Percentiles rank a stretch among this genome's conserved stretches.
phyloP scores from a whole-genome alignment of 2,113 vertebrate genomes.

The Ellobius talpinus region DNA sequence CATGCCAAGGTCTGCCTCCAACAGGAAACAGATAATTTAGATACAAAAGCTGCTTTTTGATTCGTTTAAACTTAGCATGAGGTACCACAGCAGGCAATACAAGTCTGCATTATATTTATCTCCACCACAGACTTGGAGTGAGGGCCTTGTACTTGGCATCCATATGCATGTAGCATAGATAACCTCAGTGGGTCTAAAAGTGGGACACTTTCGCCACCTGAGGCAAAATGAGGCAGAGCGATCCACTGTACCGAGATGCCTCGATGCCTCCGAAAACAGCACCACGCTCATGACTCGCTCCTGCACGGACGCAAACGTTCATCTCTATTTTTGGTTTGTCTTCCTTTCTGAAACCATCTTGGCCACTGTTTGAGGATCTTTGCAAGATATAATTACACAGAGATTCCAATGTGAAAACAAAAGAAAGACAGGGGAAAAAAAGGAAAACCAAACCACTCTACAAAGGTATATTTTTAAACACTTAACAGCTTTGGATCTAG shows the following conservation, averaged over 20 bases:
- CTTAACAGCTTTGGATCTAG: conserved; percentile 27
- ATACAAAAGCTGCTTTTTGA: background rate
- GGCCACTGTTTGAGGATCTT: conserved; percentile 30
- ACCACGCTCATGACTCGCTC: background rate
- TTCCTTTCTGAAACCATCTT: conserved; percentile 39
- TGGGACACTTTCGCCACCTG: background rate
- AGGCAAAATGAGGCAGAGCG: conserved; percentile 5
- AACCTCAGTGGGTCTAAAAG: background rate
- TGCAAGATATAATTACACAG: conserved; percentile 60
- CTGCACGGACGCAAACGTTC: background rate
- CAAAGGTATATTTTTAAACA: conserved; percentile 59
- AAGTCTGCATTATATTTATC: background rate
- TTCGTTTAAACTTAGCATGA: background rate
- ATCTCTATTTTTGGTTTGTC: conserved; percentile 27
- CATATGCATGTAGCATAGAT: background rate
- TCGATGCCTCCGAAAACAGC: background rate
- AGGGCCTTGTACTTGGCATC: background rate
- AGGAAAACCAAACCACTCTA: conserved; percentile 22
- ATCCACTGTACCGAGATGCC: background rate
- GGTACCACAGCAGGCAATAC: background rate
- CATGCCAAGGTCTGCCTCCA: background rate
- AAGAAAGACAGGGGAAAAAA: background rate
- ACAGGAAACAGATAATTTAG: background rate
- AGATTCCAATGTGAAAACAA: conserved; percentile 57
- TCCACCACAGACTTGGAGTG: background rate